phyloP scores from a whole-genome alignment of 2,888 invertebrate species.

The Cyclophora albipunctata region DNA sequence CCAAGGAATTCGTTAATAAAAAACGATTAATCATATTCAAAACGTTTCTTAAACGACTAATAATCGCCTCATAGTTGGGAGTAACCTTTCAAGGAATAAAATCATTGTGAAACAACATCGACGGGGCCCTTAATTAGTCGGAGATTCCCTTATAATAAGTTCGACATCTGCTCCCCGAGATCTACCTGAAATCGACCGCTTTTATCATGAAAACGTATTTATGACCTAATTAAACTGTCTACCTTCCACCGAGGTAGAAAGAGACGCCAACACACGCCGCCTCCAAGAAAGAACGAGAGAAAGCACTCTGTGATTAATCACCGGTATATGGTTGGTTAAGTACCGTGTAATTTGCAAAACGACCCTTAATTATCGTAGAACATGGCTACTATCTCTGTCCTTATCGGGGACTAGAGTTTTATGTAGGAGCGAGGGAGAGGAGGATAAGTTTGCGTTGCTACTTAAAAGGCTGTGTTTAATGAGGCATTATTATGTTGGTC shows the following conservation, averaged over 20 bases:
- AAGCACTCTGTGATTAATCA: slow-evolving; percentile 77
- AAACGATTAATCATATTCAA: too few species aligned
- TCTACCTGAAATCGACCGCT: slow-evolving; percentile 28
- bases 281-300: slow-evolving; percentile 31
- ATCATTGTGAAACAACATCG: too few species aligned
- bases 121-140: slow-evolving; percentile 8
- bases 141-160: slow-evolving; percentile 33
- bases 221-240: slow-evolving; percentile 74
- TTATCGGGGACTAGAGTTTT: slow-evolving; percentile 35
- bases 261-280: slow-evolving; percentile 27
- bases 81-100: too few species aligned
- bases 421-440: slow-evolving; percentile 39
- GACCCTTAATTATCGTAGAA: slow-evolving; percentile 79
- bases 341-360: slow-evolving; percentile 86
- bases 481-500: slow-evolving; percentile 72
- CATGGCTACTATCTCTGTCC: slow-evolving; percentile 64
- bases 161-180: slow-evolving; percentile 46
- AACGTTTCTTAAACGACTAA: too few species aligned
- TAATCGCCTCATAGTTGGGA: too few species aligned
- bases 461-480: slow-evolving; percentile 69
- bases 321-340: slow-evolving; percentile 82
- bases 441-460: slow-evolving; percentile 42
- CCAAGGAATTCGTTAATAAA: too few species aligned
- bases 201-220: slow-evolving; percentile 74
- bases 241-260: slow-evolving; percentile 45